Conservation (phyloP, 2,113 vertebrate genomes). For the Arothron firmamentum region DNA sequence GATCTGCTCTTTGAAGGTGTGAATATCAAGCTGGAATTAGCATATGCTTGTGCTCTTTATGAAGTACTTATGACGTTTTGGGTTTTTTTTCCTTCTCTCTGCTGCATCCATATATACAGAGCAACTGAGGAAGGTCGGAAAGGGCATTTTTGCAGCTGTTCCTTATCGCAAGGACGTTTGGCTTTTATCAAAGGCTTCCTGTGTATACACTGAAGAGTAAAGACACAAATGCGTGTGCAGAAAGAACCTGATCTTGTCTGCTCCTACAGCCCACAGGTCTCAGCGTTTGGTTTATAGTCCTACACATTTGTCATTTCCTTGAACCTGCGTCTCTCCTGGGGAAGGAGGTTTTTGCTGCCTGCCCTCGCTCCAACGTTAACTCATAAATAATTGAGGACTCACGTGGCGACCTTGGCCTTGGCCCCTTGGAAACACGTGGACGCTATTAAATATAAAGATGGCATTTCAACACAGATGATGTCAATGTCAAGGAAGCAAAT, state of each 20-base stretch:
- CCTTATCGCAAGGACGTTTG: conserved; percentile 32
- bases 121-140: no score
- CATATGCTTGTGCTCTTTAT: no score
- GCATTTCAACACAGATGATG: neutral
- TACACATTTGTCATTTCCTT: conserved; percentile 57
- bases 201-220: neutral
- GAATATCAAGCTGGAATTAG: neutral
- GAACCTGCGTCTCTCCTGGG: conserved; percentile 20
- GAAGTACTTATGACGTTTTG: no score
- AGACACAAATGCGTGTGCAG: neutral
- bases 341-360: conserved; percentile 29
- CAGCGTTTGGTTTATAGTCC: conserved; percentile 19
- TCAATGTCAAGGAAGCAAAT: neutral
- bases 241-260: no score
- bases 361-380: conserved; percentile 45
- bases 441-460: conserved; percentile 40
- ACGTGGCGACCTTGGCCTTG: conserved; percentile 20
- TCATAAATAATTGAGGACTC: conserved; percentile 57
- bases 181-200: conserved; percentile 2
- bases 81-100: no score
- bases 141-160: neutral
- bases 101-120: no score
- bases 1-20: conserved; percentile 4
- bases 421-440: conserved; percentile 6
- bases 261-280: conserved; percentile 1